Base-by-base conservation (phyloP, 2,888 invertebrate genomes). In the Tolmerus cingulatus region DNA sequence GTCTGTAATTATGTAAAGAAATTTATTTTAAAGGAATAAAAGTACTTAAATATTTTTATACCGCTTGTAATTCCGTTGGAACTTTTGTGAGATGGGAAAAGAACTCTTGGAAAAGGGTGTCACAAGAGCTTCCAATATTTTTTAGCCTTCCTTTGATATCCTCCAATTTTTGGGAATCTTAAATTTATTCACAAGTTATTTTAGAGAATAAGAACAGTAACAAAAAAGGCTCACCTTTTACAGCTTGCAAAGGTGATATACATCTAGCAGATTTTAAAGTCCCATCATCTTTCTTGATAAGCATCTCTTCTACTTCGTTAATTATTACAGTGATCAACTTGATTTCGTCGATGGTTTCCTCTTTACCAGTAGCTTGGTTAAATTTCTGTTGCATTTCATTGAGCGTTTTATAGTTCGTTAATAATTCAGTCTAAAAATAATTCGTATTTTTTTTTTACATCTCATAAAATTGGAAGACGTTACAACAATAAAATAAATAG, bases 31-130 rank as follows among this genome's bases (percentile, higher is more conserved):
- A 23, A 66, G 12, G 9, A 12, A 27, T 23, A 66, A 66, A 51
- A 51, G 5, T 66, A 23, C 2, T 19, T 57, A 27, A 66, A 8
- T 66, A 66, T 66, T 23, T 66, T 27, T 27, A 16, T 46, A 66
- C 66, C 23, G 66, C 23, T 27, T 14, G 66, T 66, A 19, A 23
- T 40, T 76, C 76, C 4, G 37, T 16, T 12, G 43, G 43, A 23
- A 85, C 12, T 85, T 57, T 66, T 19, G 57, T 34, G 40, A 85
- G 37, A 43, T 30, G 8, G 23, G 57, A 30, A 14, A 74, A 78
- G 55, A 89, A 82, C 27, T 89, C 89, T 78, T 87, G 86, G 46
- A 87, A 88, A 37, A 89, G 74, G 81, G 84, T 87, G 55, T 85
- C 87, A 43, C 86, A 87, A n/a, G 74, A 23, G 40, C 77, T 87